These are phyloP conservation scores for Frieseomelitta varia DNA, from an alignment of 1,140 invertebrate species.

Conservation along the genomic window DNA sequence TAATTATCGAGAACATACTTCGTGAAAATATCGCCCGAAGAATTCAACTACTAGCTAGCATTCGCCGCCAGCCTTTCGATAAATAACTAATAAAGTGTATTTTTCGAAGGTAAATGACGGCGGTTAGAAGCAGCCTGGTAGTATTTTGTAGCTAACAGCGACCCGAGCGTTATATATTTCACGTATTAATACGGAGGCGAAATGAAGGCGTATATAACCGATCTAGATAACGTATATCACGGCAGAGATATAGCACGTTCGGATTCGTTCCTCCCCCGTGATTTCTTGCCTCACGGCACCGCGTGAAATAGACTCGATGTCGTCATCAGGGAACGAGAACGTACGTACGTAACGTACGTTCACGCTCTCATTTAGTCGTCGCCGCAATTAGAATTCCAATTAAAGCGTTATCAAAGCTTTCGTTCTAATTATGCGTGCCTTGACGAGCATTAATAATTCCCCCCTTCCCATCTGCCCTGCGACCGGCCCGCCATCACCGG, in stretches of 20 bases:
- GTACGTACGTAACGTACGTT: conserved; percentile 33
- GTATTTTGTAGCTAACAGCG: conserved; percentile 34
- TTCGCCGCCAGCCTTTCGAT: background rate
- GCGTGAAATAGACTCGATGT: conserved; percentile 44
- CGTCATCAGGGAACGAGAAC: conserved; percentile 17
- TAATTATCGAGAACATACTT: background rate
- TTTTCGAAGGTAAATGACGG: background rate
- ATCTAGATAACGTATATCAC: conserved; percentile 42
- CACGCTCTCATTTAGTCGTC: conserved; percentile 54
- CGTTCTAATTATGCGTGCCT: conserved; percentile 45
- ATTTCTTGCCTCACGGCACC: conserved; percentile 57
- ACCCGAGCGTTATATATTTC: conserved; percentile 53
- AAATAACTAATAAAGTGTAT: background rate
- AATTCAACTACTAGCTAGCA: background rate
- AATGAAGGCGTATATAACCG: conserved; percentile 42
- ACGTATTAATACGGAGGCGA: conserved; percentile 30
- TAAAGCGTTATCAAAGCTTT: conserved; percentile 62
- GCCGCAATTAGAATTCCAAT: conserved; percentile 65
- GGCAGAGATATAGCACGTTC: conserved; percentile 14
- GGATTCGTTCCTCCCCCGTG: conserved; percentile 27
- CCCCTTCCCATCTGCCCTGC: background rate
- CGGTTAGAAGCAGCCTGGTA: background rate
- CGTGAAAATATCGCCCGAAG: background rate
- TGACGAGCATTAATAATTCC: conserved; percentile 58
- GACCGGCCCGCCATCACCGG: conserved; percentile 26